Evolutionary conservation across 2,797 vertebrate species (phyloP), one percentile per base, ranked within the genome.

Genomic region (Acanthurus leucopareius): DNA sequence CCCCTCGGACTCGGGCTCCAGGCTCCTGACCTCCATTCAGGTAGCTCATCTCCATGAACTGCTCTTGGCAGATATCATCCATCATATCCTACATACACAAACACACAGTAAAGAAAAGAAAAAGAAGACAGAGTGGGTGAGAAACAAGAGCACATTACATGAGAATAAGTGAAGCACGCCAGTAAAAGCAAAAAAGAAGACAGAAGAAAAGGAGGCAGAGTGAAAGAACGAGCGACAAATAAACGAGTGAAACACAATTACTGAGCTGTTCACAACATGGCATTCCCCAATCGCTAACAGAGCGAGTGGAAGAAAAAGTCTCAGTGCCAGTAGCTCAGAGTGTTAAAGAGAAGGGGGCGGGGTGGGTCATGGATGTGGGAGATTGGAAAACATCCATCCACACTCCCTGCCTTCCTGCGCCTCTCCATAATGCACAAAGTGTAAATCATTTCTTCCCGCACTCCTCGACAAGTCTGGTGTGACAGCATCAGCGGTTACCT

Each of bases 31-130:
- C 97, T 25, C 97, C 98, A 8, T 99, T 99, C 90, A 99, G 95
- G 88, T 98, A 99, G 74, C 97, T 95, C 91, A 99, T 96, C 94
- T 99, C 98, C 96, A 99, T 94, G 93, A 99, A 99, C 84, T 99
- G 98, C 84, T 99, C 98, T 92, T 99, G 98, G 91, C 98, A 99
- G 94, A 99, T 99, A 83, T 99, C 98, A 91, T 99, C 98, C 97
- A 98, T 99, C 97, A 98, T 97, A 69, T 99, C 98, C 98, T 99
- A 83, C 74, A 88, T 49, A 67, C 51, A 63, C 40, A 66, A 70
- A 75, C 25, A 67, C 17, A 59, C 11, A 2, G 57, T 42, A 19
- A 60, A 79, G 59, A 44, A 68, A 38, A 60, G 13, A 28, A 63
- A 65, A 20, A 56, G 14, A 7, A 13, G 6, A 52, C 47, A 60